Evolutionary conservation across 2,888 invertebrate species (phyloP), one percentile per base, ranked within the genome.

Genomic region (Parnassius glacialis): DNA sequence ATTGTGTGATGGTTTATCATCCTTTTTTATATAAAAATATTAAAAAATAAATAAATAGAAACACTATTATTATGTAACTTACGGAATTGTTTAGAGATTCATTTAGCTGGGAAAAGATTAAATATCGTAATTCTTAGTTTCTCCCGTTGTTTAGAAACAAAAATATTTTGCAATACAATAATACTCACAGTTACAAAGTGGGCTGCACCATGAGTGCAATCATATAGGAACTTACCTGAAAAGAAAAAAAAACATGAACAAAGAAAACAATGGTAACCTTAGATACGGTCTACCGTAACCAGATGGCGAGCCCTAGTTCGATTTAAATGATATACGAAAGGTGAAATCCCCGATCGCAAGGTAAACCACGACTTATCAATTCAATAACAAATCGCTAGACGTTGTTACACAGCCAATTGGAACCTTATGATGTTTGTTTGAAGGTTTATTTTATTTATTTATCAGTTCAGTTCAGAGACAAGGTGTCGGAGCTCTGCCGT

Each of bases 201-300:
- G 54, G 13, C 44, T 50, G 16, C 43, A 55, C 50, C 52, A 13
- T 45, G 34, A n/a, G 52, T 16, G 44, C 13, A 10, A 52, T 20
- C 20, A 43, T 50, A 52, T 34, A 13, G 16, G 57, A 65, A 67
- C 72, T 70, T 70, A 71, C 69, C 71, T 70, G 68, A 62, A 56
- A 69, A 67, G 53, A 61, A 64, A 66, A 69, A 72, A 72, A 65
- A 66, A 20, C 34, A 67, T 70, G 65, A 68, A 65, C 61, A 59
- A 61, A 61, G 51, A 54, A 54, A 12, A 67, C 59, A 70, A 69
- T 66, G 61, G 57, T 50, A 44, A 52, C 13, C 62, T 57, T 51
- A 62, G 51, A 62, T 44, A 55, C 59, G 43, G 55, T 34, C 51
- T 9, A 20, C 13, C 59, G 13, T 48, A 48, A 61, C 65, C 67